These are phyloP conservation scores for Vanacampus margaritifer DNA, from an alignment of 2,113 vertebrate species.

Conservation along the genomic window DNA sequence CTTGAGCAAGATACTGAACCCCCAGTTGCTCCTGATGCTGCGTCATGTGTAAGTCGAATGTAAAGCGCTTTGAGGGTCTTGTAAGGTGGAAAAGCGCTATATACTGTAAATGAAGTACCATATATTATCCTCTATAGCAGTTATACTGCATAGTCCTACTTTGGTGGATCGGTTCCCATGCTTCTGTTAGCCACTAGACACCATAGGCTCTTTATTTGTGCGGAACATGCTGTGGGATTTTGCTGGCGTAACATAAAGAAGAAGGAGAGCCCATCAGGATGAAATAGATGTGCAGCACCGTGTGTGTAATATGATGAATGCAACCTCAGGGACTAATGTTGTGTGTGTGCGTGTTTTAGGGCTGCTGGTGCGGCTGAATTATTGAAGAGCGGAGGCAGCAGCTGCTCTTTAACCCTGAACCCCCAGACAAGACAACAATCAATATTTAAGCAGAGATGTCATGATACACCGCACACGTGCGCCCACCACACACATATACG, in stretches of 20 bases:
- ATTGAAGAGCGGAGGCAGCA: slow-evolving; percentile 59
- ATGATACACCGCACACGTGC: slow-evolving; percentile 42
- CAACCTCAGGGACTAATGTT: slow-evolving; percentile 49
- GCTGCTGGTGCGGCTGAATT: slow-evolving; percentile 62
- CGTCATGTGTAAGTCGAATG: too few relatives aligned
- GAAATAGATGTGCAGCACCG: slow-evolving; percentile 15
- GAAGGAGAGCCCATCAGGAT: slow-evolving; percentile 11
- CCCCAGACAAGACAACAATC: slow-evolving; percentile 66
- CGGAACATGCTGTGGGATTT: background rate
- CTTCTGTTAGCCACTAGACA: background rate
- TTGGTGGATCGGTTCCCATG: background rate
- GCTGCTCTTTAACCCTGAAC: slow-evolving; percentile 70
- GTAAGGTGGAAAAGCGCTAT: too few relatives aligned
- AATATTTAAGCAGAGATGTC: slow-evolving; percentile 66
- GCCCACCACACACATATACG: slow-evolving; percentile 16
- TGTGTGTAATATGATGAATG: slow-evolving; percentile 21
- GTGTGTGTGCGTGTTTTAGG: slow-evolving; percentile 16
- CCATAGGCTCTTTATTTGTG: background rate
- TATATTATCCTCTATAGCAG: background rate
- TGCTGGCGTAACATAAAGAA: slow-evolving; percentile 1
- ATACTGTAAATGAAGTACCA: background rate
- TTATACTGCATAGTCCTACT: background rate
- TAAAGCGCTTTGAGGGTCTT: too few relatives aligned
- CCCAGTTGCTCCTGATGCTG: too few relatives aligned
- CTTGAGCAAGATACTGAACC: too few relatives aligned